Evolutionary conservation across 1,140 invertebrate species (phyloP), one percentile per base, ranked within the genome.

Genomic region (Lepidurus apus): DNA sequence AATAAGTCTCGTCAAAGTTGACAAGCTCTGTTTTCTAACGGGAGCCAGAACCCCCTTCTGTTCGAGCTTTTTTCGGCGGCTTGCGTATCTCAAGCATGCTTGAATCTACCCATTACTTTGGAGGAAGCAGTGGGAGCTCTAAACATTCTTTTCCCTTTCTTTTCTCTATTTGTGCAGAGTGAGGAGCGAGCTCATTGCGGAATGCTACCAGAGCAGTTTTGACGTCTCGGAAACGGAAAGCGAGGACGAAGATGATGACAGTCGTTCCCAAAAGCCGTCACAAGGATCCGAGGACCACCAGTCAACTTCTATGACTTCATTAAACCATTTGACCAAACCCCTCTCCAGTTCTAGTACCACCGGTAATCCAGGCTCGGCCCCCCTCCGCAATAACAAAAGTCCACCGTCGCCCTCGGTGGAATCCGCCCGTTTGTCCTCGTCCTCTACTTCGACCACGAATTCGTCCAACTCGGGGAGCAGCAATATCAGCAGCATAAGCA

Each of bases 201-300:
- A 65, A 65, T 65, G 53, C 44, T 76, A 78, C 53, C 73, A 79
- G 6, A 74, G 53, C 4, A 45, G 74, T 4, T 82, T 73, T 78
- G 81, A 80, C 45, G 81, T 80, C 2, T 84, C 84, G 1, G 84
- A 84, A 74, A 81, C 82, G 42, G 83, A 84, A 76, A 83, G 82
- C 77, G 84, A 84, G 24, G 84, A 84, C 34, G 83, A 85, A n/a
- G 83, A 85, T 53, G 81, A 81, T 21, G 81, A 77, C 42, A 77
- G 47, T 47, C 76, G 78, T n/a, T 79, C 45, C 34, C 80, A 80
- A 47, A 74, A 81, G 73, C 79, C 80, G 73, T 76, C 73, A 77
- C 80, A 80, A 79, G 24, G 42, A 13, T 47, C 73, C 78, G 53
- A 74, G 44, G 78, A 80, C 13, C 42, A 73, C 77, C 81, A 17